Percentiles rank a stretch among this genome's conserved stretches.
These are phyloP conservation scores for Delichon dasypus DNA, from an alignment of 2,797 vertebrate genomes.

Conservation along the genomic window DNA sequence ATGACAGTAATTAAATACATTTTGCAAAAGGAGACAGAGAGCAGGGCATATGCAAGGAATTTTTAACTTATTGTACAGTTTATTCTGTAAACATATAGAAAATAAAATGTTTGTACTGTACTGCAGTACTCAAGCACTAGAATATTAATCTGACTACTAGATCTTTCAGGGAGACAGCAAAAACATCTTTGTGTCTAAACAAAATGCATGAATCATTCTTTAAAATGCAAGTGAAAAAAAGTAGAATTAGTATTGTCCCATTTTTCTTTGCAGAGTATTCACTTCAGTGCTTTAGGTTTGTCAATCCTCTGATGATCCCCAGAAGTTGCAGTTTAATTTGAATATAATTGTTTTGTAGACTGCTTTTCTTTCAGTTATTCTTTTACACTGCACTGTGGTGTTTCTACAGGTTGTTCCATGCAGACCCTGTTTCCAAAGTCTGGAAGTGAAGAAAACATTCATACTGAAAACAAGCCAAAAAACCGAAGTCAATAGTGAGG, in stretches of 20 bases:
- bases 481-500: rapidly evolving
- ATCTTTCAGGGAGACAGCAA: background rate
- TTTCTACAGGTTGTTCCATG: background rate
- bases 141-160: background rate
- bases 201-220: background rate
- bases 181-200: background rate
- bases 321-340: background rate
- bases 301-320: background rate
- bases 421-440: background rate
- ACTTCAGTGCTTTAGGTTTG: background rate
- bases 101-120: conserved; percentile 1
- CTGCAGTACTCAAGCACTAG: background rate
- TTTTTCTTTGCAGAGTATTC: background rate
- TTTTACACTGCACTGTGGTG: background rate
- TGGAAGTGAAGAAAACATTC: background rate
- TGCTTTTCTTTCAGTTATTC: background rate
- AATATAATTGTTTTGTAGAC: background rate
- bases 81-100: background rate
- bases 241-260: background rate
- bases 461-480: background rate
- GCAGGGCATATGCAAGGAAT: background rate
- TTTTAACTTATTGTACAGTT: background rate
- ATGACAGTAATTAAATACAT: background rate
- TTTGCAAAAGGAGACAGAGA: background rate
- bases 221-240: background rate